Percentiles rank a stretch among this genome's conserved stretches.
These are phyloP conservation scores for Rhodophaea formosa DNA, from an alignment of 2,888 invertebrate genomes.

Conservation along the genomic window DNA sequence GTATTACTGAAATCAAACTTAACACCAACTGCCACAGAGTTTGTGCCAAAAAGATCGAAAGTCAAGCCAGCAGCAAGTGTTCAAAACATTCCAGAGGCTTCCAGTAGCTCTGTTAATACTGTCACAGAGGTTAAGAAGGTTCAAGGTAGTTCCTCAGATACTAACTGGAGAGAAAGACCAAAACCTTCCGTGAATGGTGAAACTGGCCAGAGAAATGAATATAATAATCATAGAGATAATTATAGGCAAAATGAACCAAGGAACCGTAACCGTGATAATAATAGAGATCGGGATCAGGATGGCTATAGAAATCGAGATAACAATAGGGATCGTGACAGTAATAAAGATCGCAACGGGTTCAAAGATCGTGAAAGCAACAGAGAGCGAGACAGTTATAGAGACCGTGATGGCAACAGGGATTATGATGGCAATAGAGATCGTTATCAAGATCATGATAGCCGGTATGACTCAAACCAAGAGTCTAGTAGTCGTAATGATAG, in stretches of 20 bases:
- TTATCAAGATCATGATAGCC: conserved; percentile 19
- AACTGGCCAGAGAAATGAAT: conserved; percentile 18
- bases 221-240: conserved; percentile 17
- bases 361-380: conserved; percentile 18
- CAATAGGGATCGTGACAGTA: conserved; percentile 25
- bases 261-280: conserved; percentile 6
- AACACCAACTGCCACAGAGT: conserved; percentile 80
- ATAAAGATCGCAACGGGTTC: conserved; percentile 4
- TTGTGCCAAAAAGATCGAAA: conserved; percentile 71
- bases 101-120: conserved; percentile 35
- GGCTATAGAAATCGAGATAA: conserved; percentile 6
- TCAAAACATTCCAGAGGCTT: conserved; percentile 46
- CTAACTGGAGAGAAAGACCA: conserved; percentile 67
- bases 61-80: conserved; percentile 42
- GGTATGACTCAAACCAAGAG: conserved; percentile 33
- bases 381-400: neutral
- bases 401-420: neutral
- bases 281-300: neutral
- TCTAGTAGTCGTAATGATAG: conserved; percentile 39
- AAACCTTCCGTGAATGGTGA: conserved; percentile 41
- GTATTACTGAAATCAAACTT: conserved; percentile 74
- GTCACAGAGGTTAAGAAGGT: conserved; percentile 37
- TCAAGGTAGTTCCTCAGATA: conserved; percentile 49
- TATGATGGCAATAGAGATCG: conserved; percentile 21
- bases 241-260: conserved; percentile 20